These are phyloP conservation scores for Lanius ludovicianus DNA, from an alignment of 2,113 vertebrate genomes.

Conservation along the genomic window DNA sequence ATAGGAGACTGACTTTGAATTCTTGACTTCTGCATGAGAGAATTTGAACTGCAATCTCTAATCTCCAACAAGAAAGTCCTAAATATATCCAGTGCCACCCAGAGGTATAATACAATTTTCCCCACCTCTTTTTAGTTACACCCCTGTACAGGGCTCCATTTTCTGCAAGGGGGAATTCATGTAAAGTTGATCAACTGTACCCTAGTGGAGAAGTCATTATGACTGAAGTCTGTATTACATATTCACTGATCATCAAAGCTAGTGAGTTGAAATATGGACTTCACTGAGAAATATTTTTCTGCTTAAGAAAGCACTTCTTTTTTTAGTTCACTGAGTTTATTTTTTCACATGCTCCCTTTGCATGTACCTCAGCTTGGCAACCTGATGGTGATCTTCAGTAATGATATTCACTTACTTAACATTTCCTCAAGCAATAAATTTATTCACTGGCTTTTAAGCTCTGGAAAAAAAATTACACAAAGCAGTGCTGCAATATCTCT, in stretches of 20 bases:
- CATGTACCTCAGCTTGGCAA: not conserved
- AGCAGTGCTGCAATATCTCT: not conserved
- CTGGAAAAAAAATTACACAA: not conserved
- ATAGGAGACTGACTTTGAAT: not conserved
- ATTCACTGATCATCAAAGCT: not conserved
- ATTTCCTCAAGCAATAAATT: constrained; percentile 18
- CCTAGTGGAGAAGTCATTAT: not conserved
- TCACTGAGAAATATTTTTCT: constrained; percentile 10
- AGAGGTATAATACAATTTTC: not conserved
- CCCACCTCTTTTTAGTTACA: not conserved
- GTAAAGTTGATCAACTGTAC: not conserved
- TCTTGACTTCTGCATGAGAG: not conserved
- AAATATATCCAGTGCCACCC: not conserved
- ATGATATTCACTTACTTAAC: not conserved
- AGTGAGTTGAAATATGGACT: not conserved
- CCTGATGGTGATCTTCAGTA: not conserved
- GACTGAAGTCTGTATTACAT: not conserved
- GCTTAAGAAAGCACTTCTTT: not conserved
- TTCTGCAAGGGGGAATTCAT: not conserved
- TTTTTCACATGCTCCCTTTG: not conserved
- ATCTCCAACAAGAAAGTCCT: not conserved
- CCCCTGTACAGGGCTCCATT: not conserved
- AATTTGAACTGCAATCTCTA: not conserved
- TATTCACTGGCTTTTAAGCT: not conserved
- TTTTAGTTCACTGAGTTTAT: not conserved